Evolutionary conservation across 2,888 invertebrate species (phyloP).

Genomic region (Rhingia rostrata): DNA sequence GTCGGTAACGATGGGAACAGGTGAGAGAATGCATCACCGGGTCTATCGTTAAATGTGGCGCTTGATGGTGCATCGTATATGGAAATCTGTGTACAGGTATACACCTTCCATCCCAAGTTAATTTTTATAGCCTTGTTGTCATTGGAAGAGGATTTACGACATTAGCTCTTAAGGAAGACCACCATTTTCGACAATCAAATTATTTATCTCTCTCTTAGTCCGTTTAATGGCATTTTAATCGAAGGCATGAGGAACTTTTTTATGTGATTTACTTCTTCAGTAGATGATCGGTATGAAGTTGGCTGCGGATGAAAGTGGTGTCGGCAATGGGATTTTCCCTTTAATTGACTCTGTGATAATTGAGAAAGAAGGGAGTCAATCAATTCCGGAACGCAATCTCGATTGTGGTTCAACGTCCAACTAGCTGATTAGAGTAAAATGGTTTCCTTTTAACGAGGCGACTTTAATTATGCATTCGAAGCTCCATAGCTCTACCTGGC

Average conservation of each 20-base stretch:
- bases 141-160: slow-evolving; percentile 64
- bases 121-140: slow-evolving; percentile 29
- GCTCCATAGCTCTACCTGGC: not conserved
- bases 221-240: slow-evolving; percentile 70
- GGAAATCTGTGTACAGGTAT: slow-evolving; percentile 31
- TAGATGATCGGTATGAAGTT: slow-evolving; percentile 55
- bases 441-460: slow-evolving; percentile 16
- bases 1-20: slow-evolving; percentile 53
- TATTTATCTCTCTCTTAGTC: slow-evolving; percentile 59
- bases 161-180: slow-evolving; percentile 51
- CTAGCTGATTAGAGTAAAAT: slow-evolving; percentile 31
- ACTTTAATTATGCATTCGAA: slow-evolving; percentile 23
- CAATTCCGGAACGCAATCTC: slow-evolving; percentile 34
- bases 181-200: slow-evolving; percentile 58
- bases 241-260: slow-evolving; percentile 66
- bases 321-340: slow-evolving; percentile 34
- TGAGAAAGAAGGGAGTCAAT: slow-evolving; percentile 33
- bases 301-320: slow-evolving; percentile 30
- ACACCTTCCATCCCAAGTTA: slow-evolving; percentile 62
- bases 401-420: slow-evolving; percentile 25
- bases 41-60: slow-evolving; percentile 67
- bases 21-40: slow-evolving; percentile 66
- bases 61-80: slow-evolving; percentile 61
- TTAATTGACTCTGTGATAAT: slow-evolving; percentile 46
- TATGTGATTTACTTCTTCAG: slow-evolving; percentile 72